Conservation (phyloP, 1,140 invertebrate species). For the Danaus melanippus region DNA sequence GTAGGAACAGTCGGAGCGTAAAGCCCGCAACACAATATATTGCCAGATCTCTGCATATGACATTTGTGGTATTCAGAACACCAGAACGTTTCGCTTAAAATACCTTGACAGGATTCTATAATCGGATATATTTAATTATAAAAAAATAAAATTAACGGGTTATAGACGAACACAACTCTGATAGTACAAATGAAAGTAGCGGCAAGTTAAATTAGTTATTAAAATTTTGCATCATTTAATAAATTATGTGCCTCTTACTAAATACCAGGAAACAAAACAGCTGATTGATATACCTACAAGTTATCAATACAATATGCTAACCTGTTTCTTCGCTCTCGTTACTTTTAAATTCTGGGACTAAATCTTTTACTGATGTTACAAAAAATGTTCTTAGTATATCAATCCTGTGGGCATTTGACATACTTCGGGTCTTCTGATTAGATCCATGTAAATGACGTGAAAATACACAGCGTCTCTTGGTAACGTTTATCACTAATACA, state of each 20-base stretch:
- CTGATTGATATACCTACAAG: no score
- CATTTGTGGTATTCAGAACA: constrained; percentile 90
- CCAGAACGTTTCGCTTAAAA: constrained; percentile 80
- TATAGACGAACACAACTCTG: no score
- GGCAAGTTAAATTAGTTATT: no score
- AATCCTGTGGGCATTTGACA: constrained; percentile 74
- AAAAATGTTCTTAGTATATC: constrained; percentile 83
- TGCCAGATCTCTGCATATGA: constrained; percentile 76
- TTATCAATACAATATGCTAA: not conserved
- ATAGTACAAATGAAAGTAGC: no score
- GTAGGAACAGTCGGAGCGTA: constrained; percentile 78
- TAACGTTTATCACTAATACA: constrained; percentile 79
- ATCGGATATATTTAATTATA: constrained; percentile 1
- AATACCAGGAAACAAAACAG: no score
- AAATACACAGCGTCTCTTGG: constrained; percentile 77
- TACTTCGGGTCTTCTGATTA: constrained; percentile 59
- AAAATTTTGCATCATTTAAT: no score
- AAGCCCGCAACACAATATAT: constrained; percentile 78
- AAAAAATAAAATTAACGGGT: no score
- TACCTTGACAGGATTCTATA: constrained; percentile 18
- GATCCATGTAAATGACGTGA: constrained; percentile 74
- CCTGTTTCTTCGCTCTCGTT: constrained; percentile 29
- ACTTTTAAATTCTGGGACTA: constrained; percentile 41
- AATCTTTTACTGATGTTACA: constrained; percentile 70
- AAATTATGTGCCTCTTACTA: no score